Percentiles rank a stretch among this genome's conserved stretches.
phyloP scores from a whole-genome alignment of 2,797 vertebrate genomes.

The Micromesistius poutassou region DNA sequence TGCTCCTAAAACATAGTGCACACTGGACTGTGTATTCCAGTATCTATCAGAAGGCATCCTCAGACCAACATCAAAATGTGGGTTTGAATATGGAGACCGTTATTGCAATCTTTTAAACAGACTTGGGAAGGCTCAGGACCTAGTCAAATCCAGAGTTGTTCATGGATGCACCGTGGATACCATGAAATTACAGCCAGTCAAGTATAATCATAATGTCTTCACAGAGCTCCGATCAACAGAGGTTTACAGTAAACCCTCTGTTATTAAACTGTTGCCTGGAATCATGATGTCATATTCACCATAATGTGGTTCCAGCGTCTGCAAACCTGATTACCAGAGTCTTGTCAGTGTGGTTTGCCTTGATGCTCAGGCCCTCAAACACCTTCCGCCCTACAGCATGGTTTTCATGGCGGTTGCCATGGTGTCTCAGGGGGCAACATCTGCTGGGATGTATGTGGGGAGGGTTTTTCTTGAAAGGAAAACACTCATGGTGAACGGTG shows the following conservation, averaged over 20 bases:
- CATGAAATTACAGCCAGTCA: not conserved
- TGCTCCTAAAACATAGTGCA: too few species aligned
- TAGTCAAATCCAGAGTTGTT: not conserved
- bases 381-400: not conserved
- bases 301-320: not conserved
- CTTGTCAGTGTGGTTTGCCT: not conserved
- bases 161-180: not conserved
- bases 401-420: slow-evolving; percentile 4
- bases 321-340: not conserved
- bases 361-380: too few species aligned
- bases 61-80: too few species aligned
- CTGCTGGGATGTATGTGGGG: too few species aligned
- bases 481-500: too few species aligned
- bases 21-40: too few species aligned
- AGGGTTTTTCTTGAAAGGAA: too few species aligned
- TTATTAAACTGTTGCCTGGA: not conserved
- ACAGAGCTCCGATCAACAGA: not conserved
- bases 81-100: too few species aligned
- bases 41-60: too few species aligned
- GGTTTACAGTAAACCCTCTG: not conserved
- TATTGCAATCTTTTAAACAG: too few species aligned
- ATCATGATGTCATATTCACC: not conserved
- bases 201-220: not conserved
- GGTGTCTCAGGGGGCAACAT: slow-evolving; percentile 1
- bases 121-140: too few species aligned